Conservation (phyloP, 2,113 vertebrate genomes). For the Rhinolophus ferrumequinum region DNA sequence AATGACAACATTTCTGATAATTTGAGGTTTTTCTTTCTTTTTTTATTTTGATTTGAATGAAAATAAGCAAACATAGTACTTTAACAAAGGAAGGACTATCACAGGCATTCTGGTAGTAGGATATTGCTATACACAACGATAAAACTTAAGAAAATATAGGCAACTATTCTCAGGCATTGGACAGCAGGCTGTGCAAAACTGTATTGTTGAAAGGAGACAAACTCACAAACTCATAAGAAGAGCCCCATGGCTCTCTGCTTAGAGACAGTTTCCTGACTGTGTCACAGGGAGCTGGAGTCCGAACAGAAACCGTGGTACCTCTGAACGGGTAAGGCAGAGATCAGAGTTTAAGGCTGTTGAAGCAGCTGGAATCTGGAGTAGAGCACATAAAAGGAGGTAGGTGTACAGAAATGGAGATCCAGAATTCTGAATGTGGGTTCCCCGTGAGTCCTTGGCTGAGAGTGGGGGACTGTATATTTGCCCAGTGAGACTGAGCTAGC, state of each 20-base stretch:
- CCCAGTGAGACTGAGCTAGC: not conserved
- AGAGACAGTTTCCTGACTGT: not conserved
- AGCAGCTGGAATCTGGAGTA: not conserved
- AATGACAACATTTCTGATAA: not conserved
- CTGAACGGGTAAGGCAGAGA: not conserved
- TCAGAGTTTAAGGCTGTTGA: not conserved
- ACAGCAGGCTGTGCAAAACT: not conserved
- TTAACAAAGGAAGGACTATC: not conserved
- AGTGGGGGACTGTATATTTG: not conserved
- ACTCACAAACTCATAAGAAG: not conserved
- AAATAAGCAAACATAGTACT: not conserved
- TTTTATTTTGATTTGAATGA: slow-evolving; percentile 29
- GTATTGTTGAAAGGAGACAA: not conserved
- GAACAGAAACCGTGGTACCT: not conserved
- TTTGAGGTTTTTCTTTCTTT: not conserved
- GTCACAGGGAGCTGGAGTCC: not conserved
- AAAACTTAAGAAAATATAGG: not conserved
- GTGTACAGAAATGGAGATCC: not conserved
- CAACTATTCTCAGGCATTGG: not conserved
- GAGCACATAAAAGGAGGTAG: not conserved
- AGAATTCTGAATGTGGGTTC: not conserved
- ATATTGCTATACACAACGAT: not conserved
- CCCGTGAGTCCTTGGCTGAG: not conserved
- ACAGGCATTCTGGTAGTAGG: not conserved
- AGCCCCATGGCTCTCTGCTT: not conserved